A percentile compares a stretch with the other conserved stretches of the same genome.
Conservation (phyloP, 2,113 vertebrate genomes). For the Sus scrofa region T2T-Sscrofa CM000819.6:5758501-5759000, state of each 20-base stretch:
- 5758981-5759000: neutral
- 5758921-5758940: neutral
- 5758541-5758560: neutral
- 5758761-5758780: neutral
- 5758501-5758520: neutral
- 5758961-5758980: neutral
- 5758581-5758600: neutral
- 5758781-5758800: neutral
- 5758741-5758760: neutral
- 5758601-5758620: neutral
- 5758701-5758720: neutral
- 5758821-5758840: neutral
- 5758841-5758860: accelerated
- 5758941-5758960: neutral
- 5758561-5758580: neutral
- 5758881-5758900: accelerated
- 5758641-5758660: accelerated
- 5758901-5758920: neutral
- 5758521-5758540: constrained; percentile 22
- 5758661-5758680: accelerated
- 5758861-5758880: neutral
- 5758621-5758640: accelerated
- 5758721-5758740: neutral
- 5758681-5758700: too few species aligned
- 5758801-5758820: neutral